These are phyloP conservation scores for Planiliza haematocheilus DNA, from an alignment of 2,113 vertebrate genomes.

Conservation along the genomic window DNA sequence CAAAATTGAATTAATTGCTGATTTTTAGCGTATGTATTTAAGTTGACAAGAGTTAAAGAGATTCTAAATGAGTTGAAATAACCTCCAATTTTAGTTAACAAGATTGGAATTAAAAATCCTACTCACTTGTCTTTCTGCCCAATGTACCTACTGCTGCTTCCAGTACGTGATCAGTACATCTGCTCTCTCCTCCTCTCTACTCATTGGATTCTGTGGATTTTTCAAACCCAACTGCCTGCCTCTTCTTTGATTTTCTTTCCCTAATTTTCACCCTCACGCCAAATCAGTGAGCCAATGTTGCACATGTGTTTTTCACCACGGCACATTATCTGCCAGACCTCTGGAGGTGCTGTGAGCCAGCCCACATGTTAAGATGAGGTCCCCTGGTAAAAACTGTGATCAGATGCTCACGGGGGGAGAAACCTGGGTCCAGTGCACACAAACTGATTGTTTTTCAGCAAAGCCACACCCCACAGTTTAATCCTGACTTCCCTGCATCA, in stretches of 20 bases:
- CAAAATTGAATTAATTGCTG: neutral
- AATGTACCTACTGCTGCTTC: neutral
- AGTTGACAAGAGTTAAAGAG: too few relatives aligned
- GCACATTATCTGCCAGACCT: constrained; percentile 19
- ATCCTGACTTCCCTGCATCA: neutral
- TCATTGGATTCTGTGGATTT: constrained; percentile 1
- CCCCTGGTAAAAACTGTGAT: constrained; percentile 13
- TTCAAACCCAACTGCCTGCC: neutral
- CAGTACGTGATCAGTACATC: neutral
- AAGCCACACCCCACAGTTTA: neutral
- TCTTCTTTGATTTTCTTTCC: constrained; percentile 5
- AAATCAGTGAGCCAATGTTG: neutral
- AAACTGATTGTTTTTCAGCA: neutral
- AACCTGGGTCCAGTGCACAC: neutral
- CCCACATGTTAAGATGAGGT: neutral
- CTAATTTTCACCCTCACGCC: neutral
- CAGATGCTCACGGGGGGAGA: neutral
- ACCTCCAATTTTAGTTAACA: constrained; percentile 1
- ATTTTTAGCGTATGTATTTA: too few relatives aligned
- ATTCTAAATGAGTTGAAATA: neutral
- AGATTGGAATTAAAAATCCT: too few relatives aligned
- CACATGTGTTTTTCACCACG: constrained; percentile 1
- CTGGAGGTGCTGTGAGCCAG: constrained; percentile 3
- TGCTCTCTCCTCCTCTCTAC: neutral
- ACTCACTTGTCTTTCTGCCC: neutral